Base-by-base conservation (phyloP, 2,888 invertebrate genomes). In the Tortrix viridana region DNA sequence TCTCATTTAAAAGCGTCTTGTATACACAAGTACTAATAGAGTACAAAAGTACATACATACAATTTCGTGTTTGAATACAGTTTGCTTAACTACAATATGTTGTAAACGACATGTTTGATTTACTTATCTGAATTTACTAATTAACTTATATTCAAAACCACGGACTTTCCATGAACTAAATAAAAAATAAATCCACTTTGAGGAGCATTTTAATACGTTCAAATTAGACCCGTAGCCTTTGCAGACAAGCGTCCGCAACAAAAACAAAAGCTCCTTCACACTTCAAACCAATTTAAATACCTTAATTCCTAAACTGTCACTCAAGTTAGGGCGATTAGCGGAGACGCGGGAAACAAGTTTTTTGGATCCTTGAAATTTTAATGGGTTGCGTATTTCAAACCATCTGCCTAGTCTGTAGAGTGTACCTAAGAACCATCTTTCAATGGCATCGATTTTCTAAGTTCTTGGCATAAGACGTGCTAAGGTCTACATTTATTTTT, bases 241-340 rank as follows among this genome's bases (percentile, higher is more conserved):
- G 19, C 38, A 22, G 52, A 16, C 22, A 14, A 41, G 41, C 22
- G 57, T 26, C 20, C 41, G 47, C 58, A 57, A 63, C 58, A 63
- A 63, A 53, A 63, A 63, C 63, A 58, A 47, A 63, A 53, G 26
- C 53, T 57, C 43, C 63, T 63, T 63, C 63, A 63, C 63, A 63
- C 63, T 57, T 63, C 52, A 26, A 58, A 58, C 56, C 63, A 58
- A 58, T 63, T 63, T 63, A 63, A 63, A 63, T 63, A 63, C 63
- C 58, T 58, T 63, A 58, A 63, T 63, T 47, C 57, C 63, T 57
- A 32, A 58, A 53, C 58, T 58, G 63, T 63, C 63, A 63, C 63
- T 63, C 63, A 63, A 53, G 53, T 47, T 46, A 57, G 41, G 47
- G 53, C 63, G 63, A 58, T 58, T 63, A 63, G 63, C 63, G 41